Evolutionary conservation across 2,888 invertebrate species (phyloP).

Genomic region (Drosophila ustulata): DNA sequence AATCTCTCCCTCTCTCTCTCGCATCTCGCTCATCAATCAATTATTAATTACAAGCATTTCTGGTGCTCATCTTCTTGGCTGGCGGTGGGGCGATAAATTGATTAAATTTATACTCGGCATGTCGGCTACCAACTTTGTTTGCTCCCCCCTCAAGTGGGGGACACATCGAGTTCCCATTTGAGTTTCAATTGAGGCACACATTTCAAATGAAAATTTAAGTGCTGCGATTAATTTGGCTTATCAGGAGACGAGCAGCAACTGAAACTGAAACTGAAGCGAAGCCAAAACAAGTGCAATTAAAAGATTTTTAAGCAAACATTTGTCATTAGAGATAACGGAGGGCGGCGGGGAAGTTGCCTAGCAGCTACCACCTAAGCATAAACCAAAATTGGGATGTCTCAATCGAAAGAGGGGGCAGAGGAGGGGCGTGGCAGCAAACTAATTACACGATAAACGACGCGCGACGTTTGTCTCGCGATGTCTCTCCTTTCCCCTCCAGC

Average conservation of each 20-base stretch:
- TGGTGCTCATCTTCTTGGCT: constrained; percentile 7
- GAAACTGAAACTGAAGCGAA: constrained; percentile 13
- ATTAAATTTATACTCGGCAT: constrained; percentile 61
- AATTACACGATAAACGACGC: constrained; percentile 75
- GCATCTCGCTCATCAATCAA: constrained; percentile 66
- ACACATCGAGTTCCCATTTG: constrained; percentile 6
- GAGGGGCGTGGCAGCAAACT: constrained; percentile 59
- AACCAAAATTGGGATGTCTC: constrained; percentile 74
- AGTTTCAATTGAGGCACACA: constrained; percentile 41
- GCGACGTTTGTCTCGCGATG: constrained; percentile 37
- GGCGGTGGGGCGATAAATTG: constrained; percentile 57
- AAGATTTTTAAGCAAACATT: constrained; percentile 80
- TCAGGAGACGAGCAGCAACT: constrained; percentile 44
- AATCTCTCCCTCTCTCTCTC: background rate
- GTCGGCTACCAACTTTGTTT: constrained; percentile 12
- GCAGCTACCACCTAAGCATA: constrained; percentile 57
- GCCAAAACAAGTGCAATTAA: constrained; percentile 77
- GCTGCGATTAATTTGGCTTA: constrained; percentile 81
- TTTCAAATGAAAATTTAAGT: constrained; percentile 80
- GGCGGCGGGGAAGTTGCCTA: background rate
- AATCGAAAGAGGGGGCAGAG: constrained; percentile 28
- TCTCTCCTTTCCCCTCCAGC: constrained; percentile 17
- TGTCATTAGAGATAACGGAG: constrained; percentile 76
- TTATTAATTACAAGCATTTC: constrained; percentile 72
- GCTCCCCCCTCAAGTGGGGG: background rate